These are phyloP conservation scores for Latrodectus hesperus DNA, from an alignment of 2,888 invertebrate species.

Conservation along the genomic window DNA sequence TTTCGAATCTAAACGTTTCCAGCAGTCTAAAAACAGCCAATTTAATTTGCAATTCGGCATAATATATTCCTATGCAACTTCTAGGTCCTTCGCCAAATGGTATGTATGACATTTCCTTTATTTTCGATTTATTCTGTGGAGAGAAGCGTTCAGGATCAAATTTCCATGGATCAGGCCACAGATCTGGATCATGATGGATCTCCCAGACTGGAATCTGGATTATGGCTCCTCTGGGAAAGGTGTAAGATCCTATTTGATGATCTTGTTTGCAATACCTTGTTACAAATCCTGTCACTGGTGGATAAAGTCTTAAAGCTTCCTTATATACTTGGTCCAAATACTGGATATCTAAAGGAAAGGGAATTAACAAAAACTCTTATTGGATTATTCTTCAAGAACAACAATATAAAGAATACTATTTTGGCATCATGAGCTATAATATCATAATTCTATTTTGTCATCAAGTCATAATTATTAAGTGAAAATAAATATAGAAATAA, in stretches of 20 bases:
- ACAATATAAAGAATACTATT: too few relatives aligned
- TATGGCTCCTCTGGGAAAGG: constrained; percentile 69
- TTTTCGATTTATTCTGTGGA: constrained; percentile 38
- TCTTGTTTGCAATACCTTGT: constrained; percentile 35
- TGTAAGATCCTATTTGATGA: constrained; percentile 33
- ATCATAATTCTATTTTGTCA: too few relatives aligned
- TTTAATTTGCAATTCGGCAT: constrained; percentile 65
- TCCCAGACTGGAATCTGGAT: constrained; percentile 70
- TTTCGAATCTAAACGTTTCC: constrained; percentile 45
- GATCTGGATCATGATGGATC: constrained; percentile 71
- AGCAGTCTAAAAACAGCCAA: constrained; percentile 44
- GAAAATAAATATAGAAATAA: too few relatives aligned
- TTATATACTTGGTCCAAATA: constrained; percentile 42
- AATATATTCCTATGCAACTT: constrained; percentile 66
- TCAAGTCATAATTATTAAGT: too few relatives aligned
- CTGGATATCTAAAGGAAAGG: neutral
- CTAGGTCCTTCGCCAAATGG: constrained; percentile 69
- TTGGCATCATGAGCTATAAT: too few relatives aligned
- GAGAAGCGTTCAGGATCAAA: constrained; percentile 71
- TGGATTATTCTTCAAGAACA: too few relatives aligned
- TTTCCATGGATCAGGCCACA: constrained; percentile 71
- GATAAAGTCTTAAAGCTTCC: constrained; percentile 53
- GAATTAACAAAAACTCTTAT: too few relatives aligned
- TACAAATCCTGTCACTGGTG: constrained; percentile 66
- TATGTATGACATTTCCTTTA: constrained; percentile 40